Base-by-base conservation (phyloP, 2,888 invertebrate species). In the Creontiades dilutus region DNA sequence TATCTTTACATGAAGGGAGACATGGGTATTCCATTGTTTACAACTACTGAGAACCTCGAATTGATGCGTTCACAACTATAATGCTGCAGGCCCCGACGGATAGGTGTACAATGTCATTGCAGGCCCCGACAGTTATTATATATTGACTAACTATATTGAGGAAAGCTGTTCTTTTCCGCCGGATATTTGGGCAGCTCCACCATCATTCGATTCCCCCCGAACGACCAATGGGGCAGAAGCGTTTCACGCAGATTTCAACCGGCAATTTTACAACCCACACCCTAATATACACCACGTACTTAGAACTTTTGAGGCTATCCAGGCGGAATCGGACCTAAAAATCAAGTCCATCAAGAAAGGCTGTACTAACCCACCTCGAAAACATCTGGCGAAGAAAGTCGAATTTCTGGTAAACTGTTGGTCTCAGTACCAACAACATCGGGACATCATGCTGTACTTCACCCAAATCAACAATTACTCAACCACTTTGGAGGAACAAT, bases 401-500 rank as follows among this genome's bases (percentile, higher is more conserved):
- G 52, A 23, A 82, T 82, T 52, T 82, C 52, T 52, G 82, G 52
- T 82, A 19, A 52, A 82, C 52, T 82, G 52, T 82, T 82, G 52
- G 82, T 5, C 52, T 52, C 52, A 23, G 52, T 82, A 82, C 27
- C 82, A 27, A 52, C 23, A 82, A 68, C 23, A 68, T 23, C 12
- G 23, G 23, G 68, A 68, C 82, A 82, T 82, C 52, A 82, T 82
- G 82, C 52, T 52, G 3, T 82, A 52, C 48, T 23, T 82, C 82
- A 82, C 82, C 81, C 81, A 81, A 47, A 81, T 81, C 47, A 81
- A 81, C 48, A 81, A 81, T 19, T 47, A 80, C 80, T 80, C 80
- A 80, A 46, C 80, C 4, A 80, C 80, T 46, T 80, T 80, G 80
- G 80, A 28, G 80, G 80, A 80, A 80, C 3, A 80, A 80, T 80